Conservation (phyloP, 1,140 invertebrate genomes). For the Drosophila repletoides region DNA sequence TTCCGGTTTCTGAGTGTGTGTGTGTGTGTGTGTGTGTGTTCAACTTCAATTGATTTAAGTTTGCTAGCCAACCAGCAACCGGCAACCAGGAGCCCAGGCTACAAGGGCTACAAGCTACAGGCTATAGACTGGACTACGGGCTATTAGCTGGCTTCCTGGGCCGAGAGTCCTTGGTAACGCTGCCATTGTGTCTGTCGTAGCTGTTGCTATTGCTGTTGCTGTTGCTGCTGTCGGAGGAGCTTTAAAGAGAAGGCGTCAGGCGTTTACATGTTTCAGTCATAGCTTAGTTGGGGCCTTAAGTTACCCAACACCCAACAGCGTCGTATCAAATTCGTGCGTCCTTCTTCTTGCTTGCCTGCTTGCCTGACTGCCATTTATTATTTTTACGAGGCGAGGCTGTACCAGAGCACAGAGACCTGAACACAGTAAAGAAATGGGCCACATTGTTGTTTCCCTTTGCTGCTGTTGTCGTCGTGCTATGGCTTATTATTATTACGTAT, state of each 20-base stretch:
- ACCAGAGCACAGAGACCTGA: no score
- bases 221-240: conserved; percentile 26
- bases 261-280: conserved; percentile 59
- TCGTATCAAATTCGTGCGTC: conserved; percentile 75
- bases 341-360: no score
- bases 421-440: no score
- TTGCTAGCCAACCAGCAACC: no score
- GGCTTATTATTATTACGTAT: conserved; percentile 80
- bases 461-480: conserved; percentile 30
- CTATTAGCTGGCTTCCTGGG: conserved; percentile 60
- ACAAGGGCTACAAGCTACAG: no score
- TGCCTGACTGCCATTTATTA: conserved; percentile 75
- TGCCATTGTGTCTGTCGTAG: conserved; percentile 11
- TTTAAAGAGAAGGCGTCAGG: conserved; percentile 51
- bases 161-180: conserved; percentile 36
- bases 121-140: conserved; percentile 10
- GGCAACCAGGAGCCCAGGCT: no score
- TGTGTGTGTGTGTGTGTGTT: conserved; percentile 14
- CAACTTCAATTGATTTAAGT: conserved; percentile 71
- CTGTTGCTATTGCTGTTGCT: conserved; percentile 19
- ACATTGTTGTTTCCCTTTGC: conserved; percentile 51
- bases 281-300: conserved; percentile 59
- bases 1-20: conserved; percentile 46
- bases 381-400: conserved; percentile 70
- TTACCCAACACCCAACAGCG: conserved; percentile 27